phyloP scores from a whole-genome alignment of 2,797 vertebrate species.

The Heteromormyrus szaboi region DNA sequence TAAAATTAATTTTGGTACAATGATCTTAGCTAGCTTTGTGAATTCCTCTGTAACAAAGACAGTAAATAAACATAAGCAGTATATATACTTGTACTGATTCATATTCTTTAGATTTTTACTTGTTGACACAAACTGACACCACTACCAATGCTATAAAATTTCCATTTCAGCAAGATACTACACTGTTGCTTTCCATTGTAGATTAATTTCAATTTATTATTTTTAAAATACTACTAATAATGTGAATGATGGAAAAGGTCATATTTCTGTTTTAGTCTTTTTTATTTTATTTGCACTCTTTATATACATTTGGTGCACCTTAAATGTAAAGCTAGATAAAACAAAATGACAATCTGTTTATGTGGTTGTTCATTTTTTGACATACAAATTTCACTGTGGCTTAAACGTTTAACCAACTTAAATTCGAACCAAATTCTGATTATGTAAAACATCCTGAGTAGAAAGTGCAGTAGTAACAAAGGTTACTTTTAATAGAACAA shows the following conservation, averaged over 20 bases:
- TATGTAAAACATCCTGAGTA: background rate
- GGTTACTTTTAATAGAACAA: background rate
- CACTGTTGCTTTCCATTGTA: background rate
- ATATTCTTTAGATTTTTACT: background rate
- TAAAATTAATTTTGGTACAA: background rate
- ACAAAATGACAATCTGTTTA: background rate
- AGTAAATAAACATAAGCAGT: background rate
- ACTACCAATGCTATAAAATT: background rate
- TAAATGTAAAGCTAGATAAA: conserved; percentile 7
- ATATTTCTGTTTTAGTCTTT: conserved; percentile 1
- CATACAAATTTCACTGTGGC: background rate
- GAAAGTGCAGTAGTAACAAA: background rate
- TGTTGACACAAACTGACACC: background rate
- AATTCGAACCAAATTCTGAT: background rate
- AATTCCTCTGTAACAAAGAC: background rate
- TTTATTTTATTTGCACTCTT: background rate
- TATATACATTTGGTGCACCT: conserved; percentile 1
- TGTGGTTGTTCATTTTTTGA: background rate
- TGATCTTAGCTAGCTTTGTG: background rate
- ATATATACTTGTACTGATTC: background rate
- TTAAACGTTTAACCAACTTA: background rate
- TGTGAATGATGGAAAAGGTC: background rate
- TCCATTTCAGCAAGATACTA: background rate
- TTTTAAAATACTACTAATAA: conserved; percentile 1
- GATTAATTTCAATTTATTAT: conserved; percentile 4